Base-by-base conservation (phyloP, 2,888 invertebrate genomes). In the Zelleria hepariella region DNA sequence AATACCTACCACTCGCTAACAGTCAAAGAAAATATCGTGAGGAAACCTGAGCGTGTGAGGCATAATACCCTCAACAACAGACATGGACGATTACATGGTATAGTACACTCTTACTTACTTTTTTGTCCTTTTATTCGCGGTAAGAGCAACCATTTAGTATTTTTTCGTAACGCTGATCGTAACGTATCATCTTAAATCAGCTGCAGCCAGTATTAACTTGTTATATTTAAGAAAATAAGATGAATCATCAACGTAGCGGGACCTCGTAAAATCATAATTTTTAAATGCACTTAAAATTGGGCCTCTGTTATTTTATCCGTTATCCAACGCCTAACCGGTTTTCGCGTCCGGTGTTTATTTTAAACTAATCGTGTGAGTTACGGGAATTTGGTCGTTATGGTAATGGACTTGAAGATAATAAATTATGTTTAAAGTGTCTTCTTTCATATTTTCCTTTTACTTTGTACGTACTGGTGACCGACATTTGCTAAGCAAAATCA, bases 241-340 rank as follows among this genome's bases (percentile, higher is more conserved):
- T 32, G 15, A 42, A 42, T 15, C 32, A 42, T 42, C 32, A 42
- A 5, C 15, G 10, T 42, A 42, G 15, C 32, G 32, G 10, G 1
- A 3, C 15, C 32, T 42, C 5, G 1, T 15, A 10, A 1, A 10
- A 42, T 42, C 10, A 15, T 42, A 42, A 42, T 42, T 42, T 42
- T 3, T 2, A 15, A 42, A 42, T 42, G 15, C 24, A 49, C 26
- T 48, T 8, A 18, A 49, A 49, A 6, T 49, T n/a, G 15, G 23
- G 7, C 53, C 25, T 53, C 21, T 51, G 49, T 24, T 58, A 23
- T 58, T 54, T 52, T 52, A 53, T 57, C 7, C 49, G 55, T 58
- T 15, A 59, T 18, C 56, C 52, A 23, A 59, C 58, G 65, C 63
- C 65, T 53, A 23, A 58, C 58, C 58, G 27, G 58, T 58, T 58